Base-by-base conservation (phyloP, 2,888 invertebrate species). In the Abrostola tripartita region DNA sequence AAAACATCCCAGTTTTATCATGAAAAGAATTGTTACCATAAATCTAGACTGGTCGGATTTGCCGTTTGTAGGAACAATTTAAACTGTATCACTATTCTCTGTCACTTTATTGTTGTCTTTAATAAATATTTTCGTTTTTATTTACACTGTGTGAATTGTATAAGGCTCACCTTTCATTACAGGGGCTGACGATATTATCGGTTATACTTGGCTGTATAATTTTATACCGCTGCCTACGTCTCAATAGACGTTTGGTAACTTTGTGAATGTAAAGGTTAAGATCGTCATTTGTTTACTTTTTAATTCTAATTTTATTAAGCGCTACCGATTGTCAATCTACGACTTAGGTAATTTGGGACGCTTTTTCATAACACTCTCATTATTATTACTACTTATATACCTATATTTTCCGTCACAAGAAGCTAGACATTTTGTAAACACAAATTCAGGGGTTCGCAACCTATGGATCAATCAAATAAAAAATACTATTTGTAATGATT, bases 1-100 rank as follows among this genome's bases (percentile, higher is more conserved):
- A 68, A 76, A 85, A 83, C 79, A 84, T 78, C 74, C 81, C 79
- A 81, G 65, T 67, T 71, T 62, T 55, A 51, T 62, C 41, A 73
- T 76, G 69, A 71, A 63, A 54, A 44, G 40, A 38, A 52, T 42
- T n/a, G 47, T 61, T 65, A 66, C 61, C 68, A 62, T 64, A 54
- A 52, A 68, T 59, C 67, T 78, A 64, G 63, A 77, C 64, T 64
- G 75, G 62, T 71, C 63, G 71, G 61, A 64, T 62, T 61, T 52
- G 66, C 63, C 56, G 52, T 63, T 52, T 59, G 55, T 49, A 62
- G 60, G 64, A 74, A 76, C 61, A 63, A 64, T 54, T 51, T 37
- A 6, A 37, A 51, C 42, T 57, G 37, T 38, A 8, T 51, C 5
- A 41, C n/a, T 60, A 57, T 52, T 49, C 62, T 54, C 12, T 42